Percentiles rank a stretch among this genome's conserved stretches.
Evolutionary conservation across 1,140 invertebrate species (phyloP).

Genomic region (Ooceraea biroi): DNA sequence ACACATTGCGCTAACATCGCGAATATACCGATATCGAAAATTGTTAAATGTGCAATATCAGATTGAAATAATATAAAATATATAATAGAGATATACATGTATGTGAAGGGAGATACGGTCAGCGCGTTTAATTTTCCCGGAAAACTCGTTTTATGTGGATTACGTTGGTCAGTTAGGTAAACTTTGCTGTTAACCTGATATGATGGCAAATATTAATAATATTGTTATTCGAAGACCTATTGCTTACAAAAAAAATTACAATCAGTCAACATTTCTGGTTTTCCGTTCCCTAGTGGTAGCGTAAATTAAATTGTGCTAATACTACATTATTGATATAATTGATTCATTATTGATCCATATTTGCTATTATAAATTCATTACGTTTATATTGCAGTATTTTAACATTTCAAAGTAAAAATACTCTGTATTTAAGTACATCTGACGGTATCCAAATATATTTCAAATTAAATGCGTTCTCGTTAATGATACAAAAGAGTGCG

Average conservation of each 20-base stretch:
- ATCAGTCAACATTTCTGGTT: not conserved
- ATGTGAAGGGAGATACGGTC: not conserved
- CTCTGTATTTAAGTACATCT: not conserved
- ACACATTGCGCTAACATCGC: not conserved
- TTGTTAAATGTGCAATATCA: too few relatives aligned
- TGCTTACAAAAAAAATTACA: conserved; percentile 12
- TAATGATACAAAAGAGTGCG: not conserved
- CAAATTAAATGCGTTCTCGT: not conserved
- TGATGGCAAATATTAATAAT: not conserved
- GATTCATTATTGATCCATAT: not conserved
- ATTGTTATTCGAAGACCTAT: conserved; percentile 21
- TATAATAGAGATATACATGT: too few relatives aligned
- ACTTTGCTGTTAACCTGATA: not conserved
- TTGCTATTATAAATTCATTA: not conserved
- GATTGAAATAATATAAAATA: too few relatives aligned
- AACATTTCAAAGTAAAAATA: not conserved
- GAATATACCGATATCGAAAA: not conserved
- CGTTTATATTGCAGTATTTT: not conserved
- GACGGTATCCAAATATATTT: not conserved
- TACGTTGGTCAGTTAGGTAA: not conserved
- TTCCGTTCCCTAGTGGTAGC: not conserved
- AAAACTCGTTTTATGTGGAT: not conserved
- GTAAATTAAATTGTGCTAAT: not conserved
- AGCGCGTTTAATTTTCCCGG: not conserved
- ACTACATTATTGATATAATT: not conserved